Evolutionary conservation across 1,140 invertebrate genomes (phyloP).

Genomic region (Ylistrum balloti): DNA sequence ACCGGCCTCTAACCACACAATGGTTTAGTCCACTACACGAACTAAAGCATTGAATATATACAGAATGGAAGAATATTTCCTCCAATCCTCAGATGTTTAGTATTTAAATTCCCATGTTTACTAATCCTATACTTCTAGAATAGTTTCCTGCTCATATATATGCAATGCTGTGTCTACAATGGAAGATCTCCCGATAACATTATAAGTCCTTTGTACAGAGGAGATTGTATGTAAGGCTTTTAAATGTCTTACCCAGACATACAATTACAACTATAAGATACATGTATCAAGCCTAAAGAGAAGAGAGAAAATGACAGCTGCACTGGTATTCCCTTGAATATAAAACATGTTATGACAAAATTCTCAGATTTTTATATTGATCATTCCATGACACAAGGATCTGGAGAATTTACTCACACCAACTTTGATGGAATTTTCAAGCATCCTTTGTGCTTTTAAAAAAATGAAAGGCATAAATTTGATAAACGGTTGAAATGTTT

Average conservation of each 20-base stretch:
- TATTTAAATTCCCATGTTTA: constrained; percentile 4
- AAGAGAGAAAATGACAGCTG: neutral
- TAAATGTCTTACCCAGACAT: neutral
- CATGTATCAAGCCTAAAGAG: neutral
- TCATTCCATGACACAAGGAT: no score
- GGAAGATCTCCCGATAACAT: neutral
- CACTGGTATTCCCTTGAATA: neutral
- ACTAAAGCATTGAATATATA: neutral
- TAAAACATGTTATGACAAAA: no score
- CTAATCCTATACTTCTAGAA: neutral
- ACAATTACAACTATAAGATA: neutral
- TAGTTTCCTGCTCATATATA: constrained; percentile 6
- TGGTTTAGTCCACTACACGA: neutral
- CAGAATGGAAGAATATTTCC: neutral
- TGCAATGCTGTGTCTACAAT: neutral
- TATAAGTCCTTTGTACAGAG: neutral
- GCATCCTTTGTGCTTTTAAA: no score
- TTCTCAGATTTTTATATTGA: no score
- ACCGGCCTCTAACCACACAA: neutral
- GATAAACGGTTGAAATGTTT: no score
- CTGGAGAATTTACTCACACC: no score
- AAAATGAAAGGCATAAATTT: no score
- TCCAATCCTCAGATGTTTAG: neutral
- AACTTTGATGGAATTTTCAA: no score
- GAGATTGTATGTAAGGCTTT: neutral